Percentiles rank a stretch among this genome's conserved stretches.
phyloP scores from a whole-genome alignment of 1,140 invertebrate species.

The Heterodera carotae region DNA sequence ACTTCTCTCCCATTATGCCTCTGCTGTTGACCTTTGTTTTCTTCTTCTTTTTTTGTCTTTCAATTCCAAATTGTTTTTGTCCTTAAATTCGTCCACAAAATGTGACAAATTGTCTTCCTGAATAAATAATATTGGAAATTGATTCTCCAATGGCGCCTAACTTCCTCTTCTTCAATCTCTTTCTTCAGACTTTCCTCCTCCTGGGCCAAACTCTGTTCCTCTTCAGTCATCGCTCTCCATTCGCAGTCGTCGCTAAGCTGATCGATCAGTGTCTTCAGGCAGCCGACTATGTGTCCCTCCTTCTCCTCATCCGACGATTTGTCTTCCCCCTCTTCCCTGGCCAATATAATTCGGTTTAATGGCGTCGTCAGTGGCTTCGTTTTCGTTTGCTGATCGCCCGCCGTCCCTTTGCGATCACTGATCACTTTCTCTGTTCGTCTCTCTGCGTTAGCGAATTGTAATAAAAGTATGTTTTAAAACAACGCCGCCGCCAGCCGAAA shows the following conservation, averaged over 20 bases:
- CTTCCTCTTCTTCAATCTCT: conserved; percentile 53
- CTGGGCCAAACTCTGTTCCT: conserved; percentile 53
- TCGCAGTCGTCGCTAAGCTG: conserved; percentile 45
- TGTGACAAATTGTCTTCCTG: conserved; percentile 21
- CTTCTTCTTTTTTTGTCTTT: not conserved
- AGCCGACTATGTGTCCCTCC: not conserved
- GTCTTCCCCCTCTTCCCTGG: not conserved
- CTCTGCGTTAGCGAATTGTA: conserved; percentile 48
- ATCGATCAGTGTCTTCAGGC: conserved; percentile 18
- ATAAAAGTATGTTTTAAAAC: conserved; percentile 46
- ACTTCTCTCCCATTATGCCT: not conserved
- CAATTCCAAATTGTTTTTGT: conserved; percentile 5
- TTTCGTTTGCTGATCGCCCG: conserved; percentile 12
- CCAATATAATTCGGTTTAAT: too few species aligned
- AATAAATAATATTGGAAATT: conserved; percentile 41
- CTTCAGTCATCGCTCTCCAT: conserved; percentile 58
- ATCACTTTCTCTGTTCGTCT: conserved; percentile 21
- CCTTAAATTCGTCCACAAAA: not conserved
- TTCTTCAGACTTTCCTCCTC: conserved; percentile 58
- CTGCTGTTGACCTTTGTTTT: not conserved
- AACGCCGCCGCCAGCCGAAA: too few species aligned
- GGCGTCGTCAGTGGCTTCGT: conserved; percentile 7
- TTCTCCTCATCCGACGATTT: conserved; percentile 1
- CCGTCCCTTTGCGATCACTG: conserved; percentile 17
- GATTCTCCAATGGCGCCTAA: not conserved